Percentiles rank a stretch among this genome's conserved stretches.
These are phyloP conservation scores for Pycnomerus fuliginosus DNA, from an alignment of 2,888 invertebrate genomes.

Conservation along the genomic window DNA sequence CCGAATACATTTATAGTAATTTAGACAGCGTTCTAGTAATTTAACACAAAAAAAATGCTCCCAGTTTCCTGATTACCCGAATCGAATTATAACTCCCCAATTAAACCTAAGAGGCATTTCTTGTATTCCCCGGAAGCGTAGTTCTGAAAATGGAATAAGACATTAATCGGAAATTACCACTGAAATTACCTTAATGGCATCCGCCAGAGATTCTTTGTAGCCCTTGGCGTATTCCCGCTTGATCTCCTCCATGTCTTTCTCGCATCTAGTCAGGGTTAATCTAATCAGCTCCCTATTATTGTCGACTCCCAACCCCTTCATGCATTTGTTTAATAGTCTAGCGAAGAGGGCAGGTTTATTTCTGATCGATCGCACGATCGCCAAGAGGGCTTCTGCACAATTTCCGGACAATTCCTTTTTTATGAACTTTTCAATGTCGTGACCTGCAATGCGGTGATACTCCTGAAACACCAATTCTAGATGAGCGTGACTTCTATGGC, in stretches of 20 bases:
- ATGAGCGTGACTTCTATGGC: conserved; percentile 72
- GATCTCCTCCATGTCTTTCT: conserved; percentile 84
- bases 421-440: conserved; percentile 73
- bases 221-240: conserved; percentile 73
- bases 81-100: conserved; percentile 10
- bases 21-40: no score
- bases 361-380: conserved; percentile 77
- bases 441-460: conserved; percentile 73
- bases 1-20: no score
- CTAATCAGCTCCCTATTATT: conserved; percentile 84
- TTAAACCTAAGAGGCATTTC: conserved; percentile 73
- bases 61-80: no score
- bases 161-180: conserved; percentile 1
- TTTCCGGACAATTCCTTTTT: conserved; percentile 82
- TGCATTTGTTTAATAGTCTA: conserved; percentile 79
- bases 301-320: conserved; percentile 90
- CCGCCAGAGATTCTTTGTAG: conserved; percentile 75
- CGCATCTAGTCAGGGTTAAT: conserved; percentile 77
- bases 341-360: conserved; percentile 84
- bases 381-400: conserved; percentile 73
- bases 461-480: conserved; percentile 58
- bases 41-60: conserved; percentile 8
- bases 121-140: conserved; percentile 85
- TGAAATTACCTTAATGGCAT: conserved; percentile 70
- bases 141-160: conserved; percentile 46